These are phyloP conservation scores for Nemopilema nomurai DNA, from an alignment of 30 jellyfish, hydroid and myxozoan genomes.

Conservation along the genomic window DNA sequence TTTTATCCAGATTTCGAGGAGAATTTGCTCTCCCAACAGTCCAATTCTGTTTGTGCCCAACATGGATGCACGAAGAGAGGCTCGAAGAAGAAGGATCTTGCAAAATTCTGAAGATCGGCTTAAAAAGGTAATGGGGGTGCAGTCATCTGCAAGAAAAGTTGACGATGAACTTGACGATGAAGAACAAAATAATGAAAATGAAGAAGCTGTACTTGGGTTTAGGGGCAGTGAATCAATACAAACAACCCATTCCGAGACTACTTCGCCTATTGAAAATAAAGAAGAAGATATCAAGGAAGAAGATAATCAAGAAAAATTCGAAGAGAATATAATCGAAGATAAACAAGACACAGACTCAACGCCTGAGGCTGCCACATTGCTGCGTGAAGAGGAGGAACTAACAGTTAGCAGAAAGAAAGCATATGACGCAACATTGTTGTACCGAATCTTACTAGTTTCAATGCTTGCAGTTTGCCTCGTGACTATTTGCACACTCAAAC, in stretches of 20 bases:
- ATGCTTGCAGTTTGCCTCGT: constrained; percentile 48
- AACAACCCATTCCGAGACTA: not conserved
- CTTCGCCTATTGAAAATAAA: no score
- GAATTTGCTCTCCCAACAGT: not conserved
- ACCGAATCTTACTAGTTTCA: not conserved
- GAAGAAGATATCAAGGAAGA: not conserved
- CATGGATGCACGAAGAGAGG: constrained; percentile 63
- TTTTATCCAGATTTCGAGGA: not conserved
- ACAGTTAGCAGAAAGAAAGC: not conserved
- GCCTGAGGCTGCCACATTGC: not conserved
- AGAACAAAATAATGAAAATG: not conserved
- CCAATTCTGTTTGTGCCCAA: not conserved
- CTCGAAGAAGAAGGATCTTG: constrained; percentile 55
- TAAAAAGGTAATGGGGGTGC: constrained; percentile 36
- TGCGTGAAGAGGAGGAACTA: not conserved
- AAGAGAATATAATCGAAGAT: not conserved
- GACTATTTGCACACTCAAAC: constrained; percentile 8
- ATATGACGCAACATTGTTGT: not conserved
- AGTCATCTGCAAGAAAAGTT: constrained; percentile 25
- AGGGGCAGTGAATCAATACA: not conserved
- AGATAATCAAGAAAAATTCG: not conserved
- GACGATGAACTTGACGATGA: constrained; percentile 4
- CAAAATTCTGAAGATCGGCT: constrained; percentile 58
- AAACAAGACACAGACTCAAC: not conserved
- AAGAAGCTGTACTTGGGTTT: not conserved